Base-by-base conservation (phyloP, 2,888 invertebrate genomes). In the Cataglyphis albicans region DNA sequence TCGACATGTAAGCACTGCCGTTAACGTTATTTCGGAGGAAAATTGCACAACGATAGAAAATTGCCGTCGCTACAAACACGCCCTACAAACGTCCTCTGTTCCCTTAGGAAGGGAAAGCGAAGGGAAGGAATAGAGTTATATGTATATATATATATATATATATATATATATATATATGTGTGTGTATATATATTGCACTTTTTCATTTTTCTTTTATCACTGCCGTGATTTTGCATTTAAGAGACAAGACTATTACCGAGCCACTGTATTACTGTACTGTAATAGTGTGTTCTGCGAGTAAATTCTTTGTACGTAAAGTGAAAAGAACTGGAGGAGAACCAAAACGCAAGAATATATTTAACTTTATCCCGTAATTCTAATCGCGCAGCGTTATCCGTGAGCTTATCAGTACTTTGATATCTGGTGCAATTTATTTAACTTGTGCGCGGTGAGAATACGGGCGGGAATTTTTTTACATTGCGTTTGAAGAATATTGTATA, bases 221-320 rank as follows among this genome's bases (percentile, higher is more conserved):
- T 72, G 78, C 78, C 78, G 44, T 35, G 21, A 48, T 72, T 72
- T 78, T 29, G 78, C 73, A 78, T 78, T 78, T 78, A 55, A 35
- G 25, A 3, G 12, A 15, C 65, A 35, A 52, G 64, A 41, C 44
- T 59, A 32, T 61, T 18, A 29, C 61, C 61, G 29, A 32, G 55
- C 21, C 55, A 55, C 55, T 55, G 55, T 55, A 55, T 55, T 55
- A 6, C 44, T 15, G n/a, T n/a, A n/a, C n/a, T 52, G 7, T 21
- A 21, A 55, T 10, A 55, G 55, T 21, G 21, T 55, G 48, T 55
- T 55, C 55, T n/a, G 10, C 21, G 29, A 18, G 18, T 32, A 18
- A 9, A 61, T 2, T 25, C 29, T 7, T 12, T 32, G 29, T 32
- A 29, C 55, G 6, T 18, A n/a, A 29, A 3, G 38, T 25, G 6